phyloP scores from a whole-genome alignment of 2,888 invertebrate genomes.

The Blera fallax region DNA sequence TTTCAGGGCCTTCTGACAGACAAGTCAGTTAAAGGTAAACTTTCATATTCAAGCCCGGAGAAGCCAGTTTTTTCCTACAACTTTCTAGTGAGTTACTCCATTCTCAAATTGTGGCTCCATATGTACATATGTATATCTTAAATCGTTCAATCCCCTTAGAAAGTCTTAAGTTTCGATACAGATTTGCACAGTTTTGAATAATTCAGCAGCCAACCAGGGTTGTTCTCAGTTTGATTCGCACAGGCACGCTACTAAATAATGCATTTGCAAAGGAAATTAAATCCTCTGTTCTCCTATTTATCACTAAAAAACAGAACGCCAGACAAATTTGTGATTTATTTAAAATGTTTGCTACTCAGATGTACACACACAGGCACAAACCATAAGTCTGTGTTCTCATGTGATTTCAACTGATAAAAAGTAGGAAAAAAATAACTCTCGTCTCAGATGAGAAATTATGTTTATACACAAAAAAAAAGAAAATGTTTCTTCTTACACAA shows the following conservation, averaged over 20 bases:
- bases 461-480: constrained; percentile 19
- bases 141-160: no score
- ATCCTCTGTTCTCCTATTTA: neutral
- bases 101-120: no score
- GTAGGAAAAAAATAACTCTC: neutral
- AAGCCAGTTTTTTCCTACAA: no score
- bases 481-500: neutral
- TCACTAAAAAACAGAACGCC: neutral
- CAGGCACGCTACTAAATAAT: neutral
- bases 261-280: neutral
- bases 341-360: constrained; percentile 33
- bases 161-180: no score
- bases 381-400: neutral
- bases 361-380: neutral
- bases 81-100: no score
- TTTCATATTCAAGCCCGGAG: no score
- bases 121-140: no score
- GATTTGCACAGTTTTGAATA: no score
- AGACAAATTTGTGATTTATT: neutral
- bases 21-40: no score
- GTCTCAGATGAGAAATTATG: constrained; percentile 32
- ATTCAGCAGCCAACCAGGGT: no score
- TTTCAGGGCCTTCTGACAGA: no score
- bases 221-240: no score
- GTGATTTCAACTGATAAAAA: constrained; percentile 24